Percentiles rank a stretch among this genome's conserved stretches.
phyloP scores from a whole-genome alignment of 2,888 invertebrate genomes.

The Acrobasis consociella region DNA sequence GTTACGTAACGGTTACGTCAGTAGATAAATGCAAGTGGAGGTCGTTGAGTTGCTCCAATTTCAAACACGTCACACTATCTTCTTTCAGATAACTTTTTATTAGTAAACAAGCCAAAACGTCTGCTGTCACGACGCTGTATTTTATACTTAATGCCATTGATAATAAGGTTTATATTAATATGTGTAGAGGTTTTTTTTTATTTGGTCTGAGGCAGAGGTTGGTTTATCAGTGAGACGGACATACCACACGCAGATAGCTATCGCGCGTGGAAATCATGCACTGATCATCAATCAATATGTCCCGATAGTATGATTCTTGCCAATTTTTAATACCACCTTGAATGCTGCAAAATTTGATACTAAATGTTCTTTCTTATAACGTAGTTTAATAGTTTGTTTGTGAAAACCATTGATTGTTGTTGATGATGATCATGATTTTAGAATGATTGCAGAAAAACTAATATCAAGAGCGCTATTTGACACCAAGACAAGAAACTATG shows the following conservation, averaged over 20 bases:
- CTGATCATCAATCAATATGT: conserved; percentile 27
- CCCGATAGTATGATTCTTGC: conserved; percentile 18
- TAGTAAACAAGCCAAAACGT: not conserved
- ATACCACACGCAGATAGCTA: not conserved
- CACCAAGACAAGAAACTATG: no score
- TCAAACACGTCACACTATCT: not conserved
- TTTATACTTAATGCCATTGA: not conserved
- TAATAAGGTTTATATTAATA: not conserved
- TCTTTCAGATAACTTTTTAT: not conserved
- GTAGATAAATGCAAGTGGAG: not conserved
- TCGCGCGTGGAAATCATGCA: conserved; percentile 24
- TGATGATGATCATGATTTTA: no score
- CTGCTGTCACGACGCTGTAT: not conserved
- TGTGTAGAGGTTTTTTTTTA: no score
- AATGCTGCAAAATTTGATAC: no score
- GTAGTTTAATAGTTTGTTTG: no score
- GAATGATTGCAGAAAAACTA: no score
- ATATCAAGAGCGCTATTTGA: no score
- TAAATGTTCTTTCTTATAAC: no score
- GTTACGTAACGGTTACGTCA: conserved; percentile 7
- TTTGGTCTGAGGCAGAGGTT: no score
- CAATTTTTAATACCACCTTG: not conserved
- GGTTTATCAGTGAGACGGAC: not conserved
- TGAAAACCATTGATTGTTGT: no score
- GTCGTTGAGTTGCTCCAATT: not conserved